Evolutionary conservation across 2,797 vertebrate genomes (phyloP).

Genomic region (Neosalanx taihuensis): DNA sequence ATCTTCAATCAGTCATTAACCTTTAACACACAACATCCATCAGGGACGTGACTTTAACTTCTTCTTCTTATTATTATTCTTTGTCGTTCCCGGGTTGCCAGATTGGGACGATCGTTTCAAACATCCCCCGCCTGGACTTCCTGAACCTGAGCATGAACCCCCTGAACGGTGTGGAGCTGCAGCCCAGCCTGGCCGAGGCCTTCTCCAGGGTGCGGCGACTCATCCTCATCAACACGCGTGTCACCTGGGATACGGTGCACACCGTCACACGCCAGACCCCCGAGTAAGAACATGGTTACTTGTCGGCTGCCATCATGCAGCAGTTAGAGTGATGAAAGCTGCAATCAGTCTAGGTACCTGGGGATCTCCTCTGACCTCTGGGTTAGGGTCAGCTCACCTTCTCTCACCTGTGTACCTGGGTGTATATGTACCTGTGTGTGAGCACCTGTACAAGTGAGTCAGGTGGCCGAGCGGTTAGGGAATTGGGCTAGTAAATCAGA

Average conservation of each 20-base stretch:
- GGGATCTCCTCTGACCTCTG: too few species aligned
- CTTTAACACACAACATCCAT: too few species aligned
- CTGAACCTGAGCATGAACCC: constrained; percentile 98
- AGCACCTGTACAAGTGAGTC: too few species aligned
- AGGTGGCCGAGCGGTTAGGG: too few species aligned
- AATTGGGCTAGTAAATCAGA: too few species aligned
- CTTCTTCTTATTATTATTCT: background rate
- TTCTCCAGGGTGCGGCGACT: constrained; percentile 88
- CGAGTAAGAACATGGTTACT: constrained; percentile 64
- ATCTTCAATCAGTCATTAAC: too few species aligned
- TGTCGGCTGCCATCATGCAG: too few species aligned
- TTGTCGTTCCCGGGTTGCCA: constrained; percentile 50
- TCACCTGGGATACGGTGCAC: constrained; percentile 95
- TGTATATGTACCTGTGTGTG: too few species aligned
- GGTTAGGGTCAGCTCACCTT: too few species aligned
- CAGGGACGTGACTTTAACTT: background rate
- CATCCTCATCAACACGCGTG: constrained; percentile 93
- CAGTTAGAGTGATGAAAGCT: too few species aligned
- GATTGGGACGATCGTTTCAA: constrained; percentile 96
- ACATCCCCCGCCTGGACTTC: constrained; percentile 92
- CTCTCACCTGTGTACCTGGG: too few species aligned
- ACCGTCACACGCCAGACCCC: constrained; percentile 87
- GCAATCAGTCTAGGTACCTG: too few species aligned
- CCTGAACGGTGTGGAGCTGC: constrained; percentile 82
- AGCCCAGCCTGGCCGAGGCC: constrained; percentile 80